Conservation (phyloP, 2,797 vertebrate genomes). For the Anisognathus igniventris region DNA sequence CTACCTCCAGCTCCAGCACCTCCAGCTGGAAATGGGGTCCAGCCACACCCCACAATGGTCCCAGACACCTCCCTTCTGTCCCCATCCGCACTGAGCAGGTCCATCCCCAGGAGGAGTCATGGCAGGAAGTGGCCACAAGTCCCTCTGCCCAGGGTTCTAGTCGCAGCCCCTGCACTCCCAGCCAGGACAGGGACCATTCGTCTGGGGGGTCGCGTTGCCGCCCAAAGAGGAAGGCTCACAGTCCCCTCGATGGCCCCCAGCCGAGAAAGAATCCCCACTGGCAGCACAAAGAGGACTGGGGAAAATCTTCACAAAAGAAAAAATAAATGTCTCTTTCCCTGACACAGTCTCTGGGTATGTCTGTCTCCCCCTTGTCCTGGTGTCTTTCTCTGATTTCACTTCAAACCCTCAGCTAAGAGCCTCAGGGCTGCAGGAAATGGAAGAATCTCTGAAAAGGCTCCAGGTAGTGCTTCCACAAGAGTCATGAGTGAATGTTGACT, state of each 20-base stretch:
- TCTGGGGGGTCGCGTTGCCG: rapidly evolving
- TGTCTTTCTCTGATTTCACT: neutral
- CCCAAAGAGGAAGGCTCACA: neutral
- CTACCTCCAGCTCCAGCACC: neutral
- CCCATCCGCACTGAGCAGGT: neutral
- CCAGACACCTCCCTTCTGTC: neutral
- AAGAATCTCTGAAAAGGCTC: neutral
- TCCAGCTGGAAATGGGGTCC: neutral
- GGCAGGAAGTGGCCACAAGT: neutral
- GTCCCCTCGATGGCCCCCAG: neutral
- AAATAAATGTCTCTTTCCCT: neutral
- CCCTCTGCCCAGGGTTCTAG: neutral
- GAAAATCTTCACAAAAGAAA: neutral
- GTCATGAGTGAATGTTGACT: neutral
- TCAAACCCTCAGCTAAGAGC: neutral
- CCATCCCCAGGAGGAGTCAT: neutral
- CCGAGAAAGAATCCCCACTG: rapidly evolving
- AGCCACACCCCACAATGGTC: too few species aligned
- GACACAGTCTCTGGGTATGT: neutral
- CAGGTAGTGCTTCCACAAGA: neutral
- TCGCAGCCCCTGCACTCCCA: neutral
- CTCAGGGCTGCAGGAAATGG: neutral
- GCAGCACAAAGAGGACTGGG: too few species aligned
- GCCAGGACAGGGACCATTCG: neutral
- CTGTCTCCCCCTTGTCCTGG: neutral